A percentile compares a stretch with the other conserved stretches of the same genome.
Conservation (phyloP, 2,113 vertebrate genomes). For the Hippolais icterina region DNA sequence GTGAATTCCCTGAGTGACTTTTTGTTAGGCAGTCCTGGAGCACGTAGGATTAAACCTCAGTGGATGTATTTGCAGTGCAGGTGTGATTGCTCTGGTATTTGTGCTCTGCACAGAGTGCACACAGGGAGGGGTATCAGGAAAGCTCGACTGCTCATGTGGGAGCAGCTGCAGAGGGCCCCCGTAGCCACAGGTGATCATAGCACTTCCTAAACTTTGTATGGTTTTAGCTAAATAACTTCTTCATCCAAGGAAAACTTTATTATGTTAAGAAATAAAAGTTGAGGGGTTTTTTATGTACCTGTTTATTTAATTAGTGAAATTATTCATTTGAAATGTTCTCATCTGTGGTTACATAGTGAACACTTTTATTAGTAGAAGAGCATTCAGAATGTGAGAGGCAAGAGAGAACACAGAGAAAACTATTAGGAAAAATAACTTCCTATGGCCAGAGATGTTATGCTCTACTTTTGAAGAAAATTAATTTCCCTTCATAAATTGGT, state of each 20-base stretch:
- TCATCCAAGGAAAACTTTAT: neutral
- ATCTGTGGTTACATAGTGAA: neutral
- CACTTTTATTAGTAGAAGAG: neutral
- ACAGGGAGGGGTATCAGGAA: neutral
- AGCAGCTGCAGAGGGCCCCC: accelerated
- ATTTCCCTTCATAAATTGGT: neutral
- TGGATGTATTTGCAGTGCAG: neutral
- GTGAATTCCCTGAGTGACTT: neutral
- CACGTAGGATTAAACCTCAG: accelerated
- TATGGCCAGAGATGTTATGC: neutral
- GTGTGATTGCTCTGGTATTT: neutral
- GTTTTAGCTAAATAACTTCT: neutral
- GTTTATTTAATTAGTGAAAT: neutral
- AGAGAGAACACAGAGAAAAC: neutral
- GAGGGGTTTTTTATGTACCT: neutral
- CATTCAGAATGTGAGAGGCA: neutral
- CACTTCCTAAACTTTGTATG: neutral
- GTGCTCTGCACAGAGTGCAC: neutral
- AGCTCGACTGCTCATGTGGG: accelerated
- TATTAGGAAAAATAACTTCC: neutral
- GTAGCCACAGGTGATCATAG: neutral
- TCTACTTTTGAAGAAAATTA: neutral
- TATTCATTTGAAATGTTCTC: neutral
- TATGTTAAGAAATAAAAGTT: neutral
- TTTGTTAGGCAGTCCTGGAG: neutral